Conservation (phyloP, 2,113 vertebrate genomes). For the Dromaius novaehollandiae region DNA sequence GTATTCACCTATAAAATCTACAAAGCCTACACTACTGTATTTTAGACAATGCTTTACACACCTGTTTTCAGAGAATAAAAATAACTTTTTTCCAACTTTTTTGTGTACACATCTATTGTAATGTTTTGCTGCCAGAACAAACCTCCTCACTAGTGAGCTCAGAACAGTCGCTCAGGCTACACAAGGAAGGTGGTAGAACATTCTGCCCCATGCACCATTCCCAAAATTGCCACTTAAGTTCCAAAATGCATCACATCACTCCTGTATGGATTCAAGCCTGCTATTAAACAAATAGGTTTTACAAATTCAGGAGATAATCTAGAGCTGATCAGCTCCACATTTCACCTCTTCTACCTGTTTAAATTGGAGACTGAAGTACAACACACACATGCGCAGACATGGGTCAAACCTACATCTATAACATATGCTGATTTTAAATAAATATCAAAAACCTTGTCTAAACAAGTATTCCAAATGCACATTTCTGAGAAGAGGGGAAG, state of each 20-base stretch:
- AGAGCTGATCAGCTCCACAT: background rate
- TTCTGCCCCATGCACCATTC: background rate
- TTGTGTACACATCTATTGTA: background rate
- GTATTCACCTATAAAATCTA: background rate
- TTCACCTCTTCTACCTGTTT: background rate
- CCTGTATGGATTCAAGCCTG: background rate
- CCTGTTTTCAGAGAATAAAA: background rate
- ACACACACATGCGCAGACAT: fast-evolving
- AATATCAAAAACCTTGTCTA: background rate
- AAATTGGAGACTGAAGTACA: background rate
- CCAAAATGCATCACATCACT: background rate
- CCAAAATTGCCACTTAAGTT: background rate
- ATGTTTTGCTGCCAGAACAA: background rate
- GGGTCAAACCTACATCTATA: background rate
- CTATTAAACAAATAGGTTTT: background rate
- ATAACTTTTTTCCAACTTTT: background rate
- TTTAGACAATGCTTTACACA: background rate
- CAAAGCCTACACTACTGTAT: background rate
- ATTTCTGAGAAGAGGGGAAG: background rate
- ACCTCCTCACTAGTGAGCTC: background rate
- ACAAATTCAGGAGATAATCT: background rate
- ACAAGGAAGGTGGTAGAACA: background rate
- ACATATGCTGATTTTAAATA: background rate
- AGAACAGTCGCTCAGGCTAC: background rate
- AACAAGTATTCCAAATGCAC: background rate